Evolutionary conservation across 2,888 invertebrate genomes (phyloP).

Genomic region (Drosophila eohydei): DNA sequence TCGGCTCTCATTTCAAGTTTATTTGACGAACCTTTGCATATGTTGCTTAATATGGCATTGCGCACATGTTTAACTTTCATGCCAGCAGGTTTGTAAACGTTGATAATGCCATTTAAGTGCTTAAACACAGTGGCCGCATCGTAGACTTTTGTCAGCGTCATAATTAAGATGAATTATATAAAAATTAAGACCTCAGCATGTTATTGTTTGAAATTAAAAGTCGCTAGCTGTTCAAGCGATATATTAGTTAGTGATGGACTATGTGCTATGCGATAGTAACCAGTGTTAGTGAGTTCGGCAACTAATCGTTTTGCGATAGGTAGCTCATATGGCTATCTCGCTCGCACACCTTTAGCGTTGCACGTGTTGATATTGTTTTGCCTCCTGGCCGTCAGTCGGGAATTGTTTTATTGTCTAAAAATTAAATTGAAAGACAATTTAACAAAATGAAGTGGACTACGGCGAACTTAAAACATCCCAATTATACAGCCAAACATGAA

Average conservation of each 20-base stretch:
- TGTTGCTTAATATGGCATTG: constrained; percentile 87
- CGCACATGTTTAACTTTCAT: constrained; percentile 86
- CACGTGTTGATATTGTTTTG: constrained; percentile 69
- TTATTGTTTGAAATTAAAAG: constrained; percentile 3
- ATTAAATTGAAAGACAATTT: constrained; percentile 8
- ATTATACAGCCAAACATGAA: constrained; percentile 83
- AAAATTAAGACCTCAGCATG: constrained; percentile 16
- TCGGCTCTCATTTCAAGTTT: background rate
- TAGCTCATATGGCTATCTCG: constrained; percentile 2
- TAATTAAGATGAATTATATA: constrained; percentile 52
- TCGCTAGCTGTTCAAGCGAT: constrained; percentile 15
- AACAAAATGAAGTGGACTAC: constrained; percentile 84
- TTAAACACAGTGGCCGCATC: constrained; percentile 88
- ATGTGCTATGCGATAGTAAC: background rate
- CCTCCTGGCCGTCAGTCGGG: constrained; percentile 1
- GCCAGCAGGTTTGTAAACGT: constrained; percentile 91
- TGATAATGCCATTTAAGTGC: constrained; percentile 90
- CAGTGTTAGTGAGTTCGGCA: background rate
- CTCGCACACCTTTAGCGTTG: constrained; percentile 35
- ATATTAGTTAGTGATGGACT: background rate
- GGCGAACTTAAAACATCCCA: constrained; percentile 82
- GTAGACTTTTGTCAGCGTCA: constrained; percentile 80
- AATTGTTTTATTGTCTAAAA: constrained; percentile 22
- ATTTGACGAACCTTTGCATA: constrained; percentile 88
- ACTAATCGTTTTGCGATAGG: constrained; percentile 1